These are phyloP conservation scores for Sprattus sprattus DNA, from an alignment of 2,113 vertebrate genomes.

Conservation along the genomic window DNA sequence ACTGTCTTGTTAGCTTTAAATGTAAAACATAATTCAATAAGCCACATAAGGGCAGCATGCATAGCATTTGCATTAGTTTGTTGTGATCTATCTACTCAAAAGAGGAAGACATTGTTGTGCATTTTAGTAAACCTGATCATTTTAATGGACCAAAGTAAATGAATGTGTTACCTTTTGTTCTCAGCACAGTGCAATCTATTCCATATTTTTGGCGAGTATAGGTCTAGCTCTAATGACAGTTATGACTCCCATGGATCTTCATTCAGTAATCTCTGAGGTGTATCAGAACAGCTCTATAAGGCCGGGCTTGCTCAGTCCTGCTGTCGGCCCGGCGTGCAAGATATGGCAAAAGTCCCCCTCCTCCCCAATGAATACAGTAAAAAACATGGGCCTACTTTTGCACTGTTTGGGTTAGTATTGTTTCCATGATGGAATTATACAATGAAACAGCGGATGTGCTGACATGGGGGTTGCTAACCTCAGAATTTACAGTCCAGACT, in stretches of 20 bases:
- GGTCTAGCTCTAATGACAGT: neutral
- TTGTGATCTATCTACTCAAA: neutral
- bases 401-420: no score
- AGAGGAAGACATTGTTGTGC: neutral
- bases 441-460: neutral
- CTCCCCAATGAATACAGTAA: no score
- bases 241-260: neutral
- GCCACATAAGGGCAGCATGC: no score
- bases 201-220: neutral
- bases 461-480: neutral
- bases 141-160: neutral
- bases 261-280: neutral
- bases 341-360: no score
- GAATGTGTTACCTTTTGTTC: neutral
- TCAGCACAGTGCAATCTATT: neutral
- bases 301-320: no score
- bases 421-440: no score
- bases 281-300: neutral
- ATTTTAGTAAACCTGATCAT: neutral
- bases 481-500: neutral
- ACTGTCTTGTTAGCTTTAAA: no score
- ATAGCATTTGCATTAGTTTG: neutral
- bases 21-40: no score
- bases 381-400: no score
- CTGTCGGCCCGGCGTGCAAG: no score